phyloP scores from a whole-genome alignment of 2,888 invertebrate species.

The Elmis aenea region DNA sequence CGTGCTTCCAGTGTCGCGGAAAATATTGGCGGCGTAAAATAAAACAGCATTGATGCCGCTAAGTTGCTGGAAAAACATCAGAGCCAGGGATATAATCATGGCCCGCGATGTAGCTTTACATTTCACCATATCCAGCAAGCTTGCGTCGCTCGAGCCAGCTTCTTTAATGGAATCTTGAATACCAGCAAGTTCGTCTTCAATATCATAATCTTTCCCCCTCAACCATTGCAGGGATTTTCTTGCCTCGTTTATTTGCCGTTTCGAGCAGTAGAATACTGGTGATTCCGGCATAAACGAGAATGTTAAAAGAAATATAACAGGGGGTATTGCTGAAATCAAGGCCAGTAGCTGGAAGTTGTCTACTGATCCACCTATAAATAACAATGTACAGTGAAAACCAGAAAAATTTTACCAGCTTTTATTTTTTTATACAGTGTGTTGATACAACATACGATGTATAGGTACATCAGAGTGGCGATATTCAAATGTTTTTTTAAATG shows the following conservation, averaged over 20 bases:
- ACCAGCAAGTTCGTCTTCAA: constrained; percentile 52
- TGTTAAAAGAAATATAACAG: constrained; percentile 44
- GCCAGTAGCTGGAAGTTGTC: constrained; percentile 47
- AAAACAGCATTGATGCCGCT: constrained; percentile 44
- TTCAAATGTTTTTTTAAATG: no score
- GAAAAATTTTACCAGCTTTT: constrained; percentile 1
- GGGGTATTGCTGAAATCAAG: constrained; percentile 43
- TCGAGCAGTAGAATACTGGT: constrained; percentile 57
- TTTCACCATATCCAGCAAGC: constrained; percentile 43
- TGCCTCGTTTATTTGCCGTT: constrained; percentile 55
- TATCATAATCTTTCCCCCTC: constrained; percentile 56
- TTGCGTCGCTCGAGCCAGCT: constrained; percentile 46
- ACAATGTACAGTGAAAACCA: constrained; percentile 3
- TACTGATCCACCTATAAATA: constrained; percentile 38
- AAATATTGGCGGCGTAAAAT: constrained; percentile 40
- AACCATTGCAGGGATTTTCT: constrained; percentile 57
- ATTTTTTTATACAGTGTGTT: no score
- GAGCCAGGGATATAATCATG: constrained; percentile 36
- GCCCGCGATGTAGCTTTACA: constrained; percentile 31
- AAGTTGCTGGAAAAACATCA: constrained; percentile 49
- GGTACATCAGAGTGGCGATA: no score
- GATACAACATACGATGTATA: no score
- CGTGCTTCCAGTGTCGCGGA: constrained; percentile 35
- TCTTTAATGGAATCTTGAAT: constrained; percentile 50
- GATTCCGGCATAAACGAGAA: constrained; percentile 68